Conservation (phyloP, 2,797 vertebrate species). For the Ciconia nigra region DNA sequence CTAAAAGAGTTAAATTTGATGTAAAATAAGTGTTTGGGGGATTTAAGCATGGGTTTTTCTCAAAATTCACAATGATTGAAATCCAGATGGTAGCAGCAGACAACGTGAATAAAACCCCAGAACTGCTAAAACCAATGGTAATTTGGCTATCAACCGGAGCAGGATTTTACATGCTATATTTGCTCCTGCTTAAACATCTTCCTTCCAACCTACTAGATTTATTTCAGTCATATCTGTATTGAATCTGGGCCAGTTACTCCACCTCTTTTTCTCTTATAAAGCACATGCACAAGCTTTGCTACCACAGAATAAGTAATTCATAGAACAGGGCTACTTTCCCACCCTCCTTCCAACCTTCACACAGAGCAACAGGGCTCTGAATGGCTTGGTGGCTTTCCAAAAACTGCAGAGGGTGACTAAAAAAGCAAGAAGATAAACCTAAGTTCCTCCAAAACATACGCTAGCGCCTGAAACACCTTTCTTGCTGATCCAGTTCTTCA, state of each 20-base stretch:
- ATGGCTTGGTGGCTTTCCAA: not conserved
- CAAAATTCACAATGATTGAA: not conserved
- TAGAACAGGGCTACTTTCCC: not conserved
- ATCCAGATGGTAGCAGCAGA: not conserved
- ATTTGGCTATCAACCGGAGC: not conserved
- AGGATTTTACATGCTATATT: not conserved
- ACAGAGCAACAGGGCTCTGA: rapidly evolving
- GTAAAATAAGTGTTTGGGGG: not conserved
- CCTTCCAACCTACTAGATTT: not conserved
- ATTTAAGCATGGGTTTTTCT: not conserved
- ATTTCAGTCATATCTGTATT: not conserved
- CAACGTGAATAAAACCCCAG: not conserved
- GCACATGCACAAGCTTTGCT: not conserved
- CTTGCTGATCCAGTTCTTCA: not conserved
- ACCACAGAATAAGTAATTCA: not conserved
- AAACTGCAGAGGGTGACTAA: not conserved
- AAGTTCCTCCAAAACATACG: not conserved
- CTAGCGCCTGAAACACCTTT: not conserved
- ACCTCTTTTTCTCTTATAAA: not conserved
- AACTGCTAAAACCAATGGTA: not conserved
- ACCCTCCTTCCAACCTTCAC: not conserved
- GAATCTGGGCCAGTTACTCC: not conserved
- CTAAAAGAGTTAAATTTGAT: not conserved
- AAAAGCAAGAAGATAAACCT: not conserved
- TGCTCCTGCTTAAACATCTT: not conserved